These are phyloP conservation scores for Catonia carolina DNA, from an alignment of 2,888 invertebrate species.

Conservation along the genomic window DNA sequence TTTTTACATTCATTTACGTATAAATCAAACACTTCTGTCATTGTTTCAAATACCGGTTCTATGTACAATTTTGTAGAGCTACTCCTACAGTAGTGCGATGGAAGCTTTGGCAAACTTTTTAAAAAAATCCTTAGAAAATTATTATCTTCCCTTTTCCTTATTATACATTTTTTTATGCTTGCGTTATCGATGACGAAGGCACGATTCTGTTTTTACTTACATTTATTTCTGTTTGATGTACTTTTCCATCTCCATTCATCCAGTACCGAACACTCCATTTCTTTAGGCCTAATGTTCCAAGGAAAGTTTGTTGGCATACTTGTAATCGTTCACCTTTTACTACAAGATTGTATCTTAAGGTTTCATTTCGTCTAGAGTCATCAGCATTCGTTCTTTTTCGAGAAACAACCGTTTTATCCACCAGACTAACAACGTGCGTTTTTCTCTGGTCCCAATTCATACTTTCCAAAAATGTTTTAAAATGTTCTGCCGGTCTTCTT, in stretches of 20 bases:
- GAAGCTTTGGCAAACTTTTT: constrained; percentile 7
- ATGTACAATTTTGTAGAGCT: constrained; percentile 14
- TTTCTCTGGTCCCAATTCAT: constrained; percentile 17
- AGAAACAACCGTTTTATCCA: constrained; percentile 12
- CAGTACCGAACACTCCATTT: constrained; percentile 20
- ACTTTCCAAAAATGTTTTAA: constrained; percentile 16
- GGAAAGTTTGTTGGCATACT: constrained; percentile 14
- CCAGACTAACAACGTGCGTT: constrained; percentile 15
- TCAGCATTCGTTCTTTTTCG: constrained; percentile 13
- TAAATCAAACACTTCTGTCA: constrained; percentile 11
- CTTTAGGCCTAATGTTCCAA: constrained; percentile 22
- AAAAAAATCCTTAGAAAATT: constrained; percentile 13
- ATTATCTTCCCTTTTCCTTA: constrained; percentile 6
- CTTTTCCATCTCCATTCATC: constrained; percentile 17
- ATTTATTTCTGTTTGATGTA: background rate
- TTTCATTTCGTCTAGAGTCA: constrained; percentile 15
- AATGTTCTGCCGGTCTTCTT: constrained; percentile 14
- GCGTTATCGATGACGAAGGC: constrained; percentile 4
- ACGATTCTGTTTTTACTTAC: constrained; percentile 13
- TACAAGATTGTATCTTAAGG: constrained; percentile 12
- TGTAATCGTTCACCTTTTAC: constrained; percentile 7
- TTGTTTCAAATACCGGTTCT: constrained; percentile 6
- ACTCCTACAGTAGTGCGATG: constrained; percentile 15
- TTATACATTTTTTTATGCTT: constrained; percentile 6
- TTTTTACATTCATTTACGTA: constrained; percentile 11